These are phyloP conservation scores for Zonitis immaculata DNA, from an alignment of 2,888 invertebrate genomes.

Conservation along the genomic window DNA sequence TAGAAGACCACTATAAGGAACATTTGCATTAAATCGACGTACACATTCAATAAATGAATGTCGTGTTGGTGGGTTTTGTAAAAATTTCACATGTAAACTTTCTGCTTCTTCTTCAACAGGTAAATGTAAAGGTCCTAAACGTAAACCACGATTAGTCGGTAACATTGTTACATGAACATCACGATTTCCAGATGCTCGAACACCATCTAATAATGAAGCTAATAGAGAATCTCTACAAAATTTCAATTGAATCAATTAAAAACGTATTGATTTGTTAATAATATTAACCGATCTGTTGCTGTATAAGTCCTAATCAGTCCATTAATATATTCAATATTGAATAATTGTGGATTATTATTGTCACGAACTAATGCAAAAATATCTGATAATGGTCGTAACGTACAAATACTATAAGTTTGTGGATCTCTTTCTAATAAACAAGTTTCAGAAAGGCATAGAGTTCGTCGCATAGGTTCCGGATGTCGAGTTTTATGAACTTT, in stretches of 20 bases:
- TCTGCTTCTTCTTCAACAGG: slow-evolving; percentile 97
- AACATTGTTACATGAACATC: slow-evolving; percentile 92
- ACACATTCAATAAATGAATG: slow-evolving; percentile 75
- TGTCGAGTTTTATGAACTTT: slow-evolving; percentile 80
- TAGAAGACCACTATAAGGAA: slow-evolving; percentile 94
- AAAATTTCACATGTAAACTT: slow-evolving; percentile 79
- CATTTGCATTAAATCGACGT: slow-evolving; percentile 93
- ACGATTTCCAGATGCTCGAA: slow-evolving; percentile 92
- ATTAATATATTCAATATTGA: slow-evolving; percentile 90
- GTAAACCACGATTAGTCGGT: slow-evolving; percentile 76
- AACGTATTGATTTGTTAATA: no score
- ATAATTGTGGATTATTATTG: slow-evolving; percentile 86
- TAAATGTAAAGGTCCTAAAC: slow-evolving; percentile 84
- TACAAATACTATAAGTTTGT: slow-evolving; percentile 91
- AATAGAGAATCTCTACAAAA: slow-evolving; percentile 78
- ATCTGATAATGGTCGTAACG: slow-evolving; percentile 74
- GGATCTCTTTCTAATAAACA: slow-evolving; percentile 96
- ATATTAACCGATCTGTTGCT: slow-evolving; percentile 78
- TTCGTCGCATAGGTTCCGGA: slow-evolving; percentile 79
- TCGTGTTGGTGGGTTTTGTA: slow-evolving; percentile 61
- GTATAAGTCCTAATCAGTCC: slow-evolving; percentile 84
- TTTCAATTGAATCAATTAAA: background rate
- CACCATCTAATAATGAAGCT: slow-evolving; percentile 93
- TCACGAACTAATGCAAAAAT: slow-evolving; percentile 90
- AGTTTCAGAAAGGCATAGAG: slow-evolving; percentile 90